phyloP scores from a whole-genome alignment of 2,113 vertebrate species.

The Myanophis thanlyinensis region DNA sequence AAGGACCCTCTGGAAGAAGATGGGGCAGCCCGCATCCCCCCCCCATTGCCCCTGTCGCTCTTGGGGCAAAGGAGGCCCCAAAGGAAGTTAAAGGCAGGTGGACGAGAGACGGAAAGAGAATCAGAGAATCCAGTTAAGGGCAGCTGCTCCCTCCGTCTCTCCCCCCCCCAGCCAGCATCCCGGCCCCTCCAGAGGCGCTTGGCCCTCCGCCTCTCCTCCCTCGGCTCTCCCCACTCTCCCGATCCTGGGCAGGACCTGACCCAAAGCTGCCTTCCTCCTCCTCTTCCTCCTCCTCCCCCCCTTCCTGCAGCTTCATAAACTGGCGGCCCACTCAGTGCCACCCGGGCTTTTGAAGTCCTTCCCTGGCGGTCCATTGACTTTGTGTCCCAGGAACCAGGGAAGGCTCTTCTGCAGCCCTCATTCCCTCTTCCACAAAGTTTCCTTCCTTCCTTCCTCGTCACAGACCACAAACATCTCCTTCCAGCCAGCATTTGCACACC shows the following conservation, averaged over 20 bases:
- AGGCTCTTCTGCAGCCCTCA: too few species aligned
- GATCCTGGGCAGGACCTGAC: background rate
- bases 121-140: background rate
- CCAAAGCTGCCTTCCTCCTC: background rate
- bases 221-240: background rate
- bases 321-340: too few species aligned
- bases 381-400: background rate
- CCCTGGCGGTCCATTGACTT: background rate
- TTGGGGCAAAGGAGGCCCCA: background rate
- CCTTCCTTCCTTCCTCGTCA: background rate
- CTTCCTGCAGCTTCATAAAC: background rate
- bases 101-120: background rate
- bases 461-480: background rate
- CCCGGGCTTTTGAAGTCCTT: too few species aligned
- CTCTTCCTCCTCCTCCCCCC: too few species aligned
- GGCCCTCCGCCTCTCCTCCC: background rate
- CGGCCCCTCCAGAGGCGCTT: rapidly evolving
- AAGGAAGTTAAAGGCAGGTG: background rate
- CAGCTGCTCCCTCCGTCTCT: background rate
- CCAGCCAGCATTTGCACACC: background rate
- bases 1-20: background rate
- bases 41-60: background rate
- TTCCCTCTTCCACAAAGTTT: too few species aligned
- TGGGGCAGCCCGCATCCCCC: too few species aligned
- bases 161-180: background rate